Evolutionary conservation across 2,113 vertebrate species (phyloP), one percentile per base, ranked within the genome.

Genomic region (Narcine bancroftii): DNA sequence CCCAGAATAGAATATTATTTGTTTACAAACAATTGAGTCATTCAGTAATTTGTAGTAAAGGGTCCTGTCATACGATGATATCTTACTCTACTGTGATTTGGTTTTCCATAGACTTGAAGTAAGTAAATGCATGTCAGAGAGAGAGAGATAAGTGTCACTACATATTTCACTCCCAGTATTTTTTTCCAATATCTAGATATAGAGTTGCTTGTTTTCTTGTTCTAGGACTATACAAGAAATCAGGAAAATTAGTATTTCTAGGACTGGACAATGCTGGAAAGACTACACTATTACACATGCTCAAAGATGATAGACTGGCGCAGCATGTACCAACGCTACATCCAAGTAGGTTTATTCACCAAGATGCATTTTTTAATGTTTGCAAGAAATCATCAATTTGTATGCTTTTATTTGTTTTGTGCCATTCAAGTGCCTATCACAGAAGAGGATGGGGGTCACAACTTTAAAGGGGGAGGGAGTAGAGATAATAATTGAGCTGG

Each of bases 241-340:
- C 98, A 0, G 99, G 99, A 93, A 99, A 99, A 95, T 96, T 99
- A 95, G 98, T 99, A 93, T 99, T 99, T 95, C 97, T 99, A 94
- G 99, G 99, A 93, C 96, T 99, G 96, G 99, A 99, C 95, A 99
- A 99, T 97, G 98, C 98, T 92, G 99, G 99, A 92, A 99, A 99
- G 96, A 99, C 99, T 0, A 99, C 99, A 2, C 95, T 99, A 95
- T 95, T 99, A 94, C 98, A 99, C 95, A 99, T 99, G 99, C 97
- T 99, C 93, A 99, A 99, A 97, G 98, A 99, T 94, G 98, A 99
- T 96, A 96, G 98, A 95, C 94, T 99, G 96, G 98, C 98, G 94
- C 99, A 99, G 66, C 98, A 99, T 2, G 98, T 99, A 93, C 99
- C 99, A 92, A 99, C 98, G 4, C 95, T 99, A 95, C 98, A 99